Percentiles rank a stretch among this genome's conserved stretches.
phyloP scores from a whole-genome alignment of 2,888 invertebrate species.

The Lordiphosa fenestrarum region DNA sequence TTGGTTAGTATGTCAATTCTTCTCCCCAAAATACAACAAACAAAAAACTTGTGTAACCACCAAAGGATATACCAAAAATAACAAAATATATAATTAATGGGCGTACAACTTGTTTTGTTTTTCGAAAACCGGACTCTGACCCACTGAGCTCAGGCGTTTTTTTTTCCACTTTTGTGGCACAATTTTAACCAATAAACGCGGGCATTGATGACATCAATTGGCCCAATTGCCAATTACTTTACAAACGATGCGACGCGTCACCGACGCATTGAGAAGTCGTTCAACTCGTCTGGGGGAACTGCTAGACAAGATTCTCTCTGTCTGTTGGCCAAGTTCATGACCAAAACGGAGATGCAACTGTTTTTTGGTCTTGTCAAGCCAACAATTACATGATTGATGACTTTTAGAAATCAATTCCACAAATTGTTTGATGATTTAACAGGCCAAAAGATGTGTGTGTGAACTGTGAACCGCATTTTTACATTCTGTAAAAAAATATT shows the following conservation, averaged over 20 bases:
- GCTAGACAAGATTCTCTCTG: no score
- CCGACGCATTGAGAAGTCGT: slow-evolving; percentile 17
- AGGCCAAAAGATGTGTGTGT: no score
- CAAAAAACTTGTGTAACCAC: slow-evolving; percentile 35
- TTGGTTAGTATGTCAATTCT: slow-evolving; percentile 43
- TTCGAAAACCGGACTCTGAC: slow-evolving; percentile 27
- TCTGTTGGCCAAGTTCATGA: no score
- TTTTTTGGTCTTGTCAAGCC: no score
- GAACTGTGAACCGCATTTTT: no score
- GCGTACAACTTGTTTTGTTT: slow-evolving; percentile 47
- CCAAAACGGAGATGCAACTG: no score
- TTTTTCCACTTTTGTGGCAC: slow-evolving; percentile 5
- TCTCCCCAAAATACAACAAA: not conserved
- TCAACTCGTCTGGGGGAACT: slow-evolving; percentile 40
- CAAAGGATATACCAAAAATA: slow-evolving; percentile 43
- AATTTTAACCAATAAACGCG: slow-evolving; percentile 36
- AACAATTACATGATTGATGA: no score
- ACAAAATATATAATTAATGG: slow-evolving; percentile 35
- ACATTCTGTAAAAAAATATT: no score
- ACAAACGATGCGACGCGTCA: slow-evolving; percentile 21
- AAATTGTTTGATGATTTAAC: no score
- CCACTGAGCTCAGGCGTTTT: slow-evolving; percentile 16
- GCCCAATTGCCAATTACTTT: slow-evolving; percentile 8
- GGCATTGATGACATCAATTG: slow-evolving; percentile 23
- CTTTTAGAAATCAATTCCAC: no score